These are phyloP conservation scores for Harmothoe impar DNA, from an alignment of 2,888 invertebrate species.

Conservation along the genomic window DNA sequence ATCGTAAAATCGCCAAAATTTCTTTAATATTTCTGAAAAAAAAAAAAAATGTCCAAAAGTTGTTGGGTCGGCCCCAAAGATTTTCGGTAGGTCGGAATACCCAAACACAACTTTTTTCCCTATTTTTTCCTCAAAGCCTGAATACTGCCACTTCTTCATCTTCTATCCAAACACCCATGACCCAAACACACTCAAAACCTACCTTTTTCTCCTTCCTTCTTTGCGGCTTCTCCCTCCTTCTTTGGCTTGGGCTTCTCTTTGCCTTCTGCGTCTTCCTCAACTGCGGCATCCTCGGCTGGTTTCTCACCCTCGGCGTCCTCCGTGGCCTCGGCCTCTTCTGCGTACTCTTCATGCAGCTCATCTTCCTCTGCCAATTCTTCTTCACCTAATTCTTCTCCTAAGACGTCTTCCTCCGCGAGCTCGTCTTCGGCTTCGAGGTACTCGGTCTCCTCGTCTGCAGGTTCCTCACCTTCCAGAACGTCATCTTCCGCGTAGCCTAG, in stretches of 20 bases:
- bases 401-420: conserved; percentile 7
- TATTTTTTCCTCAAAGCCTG: not conserved
- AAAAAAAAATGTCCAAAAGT: no score
- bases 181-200: not conserved
- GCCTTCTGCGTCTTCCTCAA: not conserved
- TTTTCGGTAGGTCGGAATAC: no score
- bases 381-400: not conserved
- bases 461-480: conserved; percentile 10
- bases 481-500: not conserved
- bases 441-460: conserved; percentile 14
- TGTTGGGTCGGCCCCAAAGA: no score
- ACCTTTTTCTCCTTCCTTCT: conserved; percentile 39
- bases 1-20: no score
- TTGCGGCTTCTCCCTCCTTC: not conserved
- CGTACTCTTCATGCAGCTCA: not conserved
- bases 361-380: conserved; percentile 21
- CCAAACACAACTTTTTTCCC: not conserved
- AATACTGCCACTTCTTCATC: no score
- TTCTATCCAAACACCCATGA: no score
- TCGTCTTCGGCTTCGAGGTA: conserved; percentile 43
- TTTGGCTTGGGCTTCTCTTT: conserved; percentile 14
- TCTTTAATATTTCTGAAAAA: no score
- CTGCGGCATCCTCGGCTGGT: not conserved
- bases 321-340: not conserved
- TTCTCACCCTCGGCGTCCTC: not conserved